Evolutionary conservation across 2,113 vertebrate genomes (phyloP), one percentile per base, ranked within the genome.

Genomic region (Polyodon spathula): DNA sequence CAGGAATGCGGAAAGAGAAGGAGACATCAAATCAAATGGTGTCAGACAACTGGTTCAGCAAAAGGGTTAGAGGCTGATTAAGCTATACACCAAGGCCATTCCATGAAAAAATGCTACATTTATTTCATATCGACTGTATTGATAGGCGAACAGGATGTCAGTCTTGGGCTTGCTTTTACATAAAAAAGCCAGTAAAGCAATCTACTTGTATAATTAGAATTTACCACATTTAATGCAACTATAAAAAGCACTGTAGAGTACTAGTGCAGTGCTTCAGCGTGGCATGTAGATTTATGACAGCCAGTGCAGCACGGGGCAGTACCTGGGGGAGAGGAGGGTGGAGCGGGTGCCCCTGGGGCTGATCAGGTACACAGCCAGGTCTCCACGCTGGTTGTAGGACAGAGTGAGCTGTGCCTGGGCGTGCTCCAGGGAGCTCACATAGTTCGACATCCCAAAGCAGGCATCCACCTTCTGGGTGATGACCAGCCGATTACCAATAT

Each of bases 331-430:
- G 65, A 99, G 87, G 39, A 99, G 81, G 8, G 93, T 95, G 64
- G 95, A 99, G 16, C 92, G 92, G 8, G 96, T 99, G 58, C 95
- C 94, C 68, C 88, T 81, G 60, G 96, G 95, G 72, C 95, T 98
- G 72, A 90, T 78, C 17, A 99, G 87, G 73, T 93, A 86, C 75
- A 99, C 95, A 65, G 92, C 93, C 77, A 98, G 75, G 78, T 97
- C 93, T 1, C 96, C 96, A 0, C 95, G 86, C 7, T 92, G 88
- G 76, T 94, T 99, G 82, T 97, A 99, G 72, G 96, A 94, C 72
- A 99, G 75, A 0, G 93, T 94, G 67, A 98, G 92, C 62, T 88
- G 78, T 1, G 94, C 95, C 75, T 98, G 95, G 0, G 81, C 92
- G 0, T 99, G 96, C 68, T 99, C 96, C 68, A 98, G 78, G 8